Evolutionary conservation across 2,888 invertebrate species (phyloP).

Genomic region (Eueremaeus valkanovi): DNA sequence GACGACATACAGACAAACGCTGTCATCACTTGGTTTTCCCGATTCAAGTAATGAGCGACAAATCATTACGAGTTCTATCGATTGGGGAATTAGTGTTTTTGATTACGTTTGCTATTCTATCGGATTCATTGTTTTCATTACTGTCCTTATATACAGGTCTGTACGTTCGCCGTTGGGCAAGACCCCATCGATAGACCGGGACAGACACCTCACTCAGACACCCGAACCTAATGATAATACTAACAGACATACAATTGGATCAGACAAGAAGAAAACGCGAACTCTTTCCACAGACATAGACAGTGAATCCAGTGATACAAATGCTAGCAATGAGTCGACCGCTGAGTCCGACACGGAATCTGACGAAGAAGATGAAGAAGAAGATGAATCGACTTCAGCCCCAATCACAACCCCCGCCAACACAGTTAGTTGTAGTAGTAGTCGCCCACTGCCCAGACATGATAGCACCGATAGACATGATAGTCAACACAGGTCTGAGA

Average conservation of each 20-base stretch:
- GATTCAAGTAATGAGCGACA: constrained; percentile 38
- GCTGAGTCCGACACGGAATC: constrained; percentile 38
- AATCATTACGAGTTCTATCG: constrained; percentile 22
- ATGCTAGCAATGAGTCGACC: constrained; percentile 39
- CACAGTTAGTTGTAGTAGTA: constrained; percentile 18
- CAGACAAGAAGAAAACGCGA: constrained; percentile 42
- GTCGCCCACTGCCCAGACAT: constrained; percentile 4
- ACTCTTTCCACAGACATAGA: constrained; percentile 32
- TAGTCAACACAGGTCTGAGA: not conserved
- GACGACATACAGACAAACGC: constrained; percentile 32
- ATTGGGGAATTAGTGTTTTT: constrained; percentile 23
- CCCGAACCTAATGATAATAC: not conserved
- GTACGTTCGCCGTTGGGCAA: constrained; percentile 47
- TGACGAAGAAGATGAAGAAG: constrained; percentile 38
- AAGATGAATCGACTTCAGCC: not conserved
- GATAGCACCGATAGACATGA: not conserved
- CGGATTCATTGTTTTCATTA: constrained; percentile 21
- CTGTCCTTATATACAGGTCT: constrained; percentile 41
- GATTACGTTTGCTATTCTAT: constrained; percentile 7
- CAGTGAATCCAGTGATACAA: constrained; percentile 25
- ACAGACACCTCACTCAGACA: constrained; percentile 4
- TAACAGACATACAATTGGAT: constrained; percentile 34
- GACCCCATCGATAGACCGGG: constrained; percentile 46
- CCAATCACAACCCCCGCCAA: not conserved
- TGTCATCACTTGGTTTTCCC: constrained; percentile 37